Percentiles rank a stretch among this genome's conserved stretches.
Conservation (phyloP, 2,113 vertebrate species). For the Dasyornis broadbenti region DNA sequence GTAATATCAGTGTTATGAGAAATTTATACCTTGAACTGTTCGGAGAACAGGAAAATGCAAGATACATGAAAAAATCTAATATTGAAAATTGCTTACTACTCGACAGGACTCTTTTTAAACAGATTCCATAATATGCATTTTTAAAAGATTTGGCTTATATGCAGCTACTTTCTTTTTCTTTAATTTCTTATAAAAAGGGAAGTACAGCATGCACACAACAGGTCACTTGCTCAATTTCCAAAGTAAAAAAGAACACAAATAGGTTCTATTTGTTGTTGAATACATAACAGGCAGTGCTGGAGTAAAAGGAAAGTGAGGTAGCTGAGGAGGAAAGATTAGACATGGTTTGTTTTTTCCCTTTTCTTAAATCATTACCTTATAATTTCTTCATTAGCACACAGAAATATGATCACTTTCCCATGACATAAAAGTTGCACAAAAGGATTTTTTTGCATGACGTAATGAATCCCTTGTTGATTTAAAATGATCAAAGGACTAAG, state of each 20-base stretch:
- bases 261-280: neutral
- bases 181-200: neutral
- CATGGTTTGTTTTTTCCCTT: neutral
- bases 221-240: neutral
- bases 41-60: neutral
- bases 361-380: neutral
- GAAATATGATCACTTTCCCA: neutral
- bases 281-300: neutral
- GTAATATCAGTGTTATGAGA: neutral
- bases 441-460: neutral
- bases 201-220: neutral
- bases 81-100: neutral
- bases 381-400: neutral
- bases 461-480: neutral
- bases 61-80: neutral
- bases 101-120: neutral
- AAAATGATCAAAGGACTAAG: slow-evolving; percentile 12
- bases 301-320: neutral
- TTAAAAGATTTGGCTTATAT: neutral
- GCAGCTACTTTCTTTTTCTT: neutral
- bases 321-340: neutral
- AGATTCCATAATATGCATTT: neutral
- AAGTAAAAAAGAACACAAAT: neutral
- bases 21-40: neutral
- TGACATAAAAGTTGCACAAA: neutral